phyloP scores from a whole-genome alignment of 2,888 invertebrate genomes.

The Cryptocheilus praepositus region DNA sequence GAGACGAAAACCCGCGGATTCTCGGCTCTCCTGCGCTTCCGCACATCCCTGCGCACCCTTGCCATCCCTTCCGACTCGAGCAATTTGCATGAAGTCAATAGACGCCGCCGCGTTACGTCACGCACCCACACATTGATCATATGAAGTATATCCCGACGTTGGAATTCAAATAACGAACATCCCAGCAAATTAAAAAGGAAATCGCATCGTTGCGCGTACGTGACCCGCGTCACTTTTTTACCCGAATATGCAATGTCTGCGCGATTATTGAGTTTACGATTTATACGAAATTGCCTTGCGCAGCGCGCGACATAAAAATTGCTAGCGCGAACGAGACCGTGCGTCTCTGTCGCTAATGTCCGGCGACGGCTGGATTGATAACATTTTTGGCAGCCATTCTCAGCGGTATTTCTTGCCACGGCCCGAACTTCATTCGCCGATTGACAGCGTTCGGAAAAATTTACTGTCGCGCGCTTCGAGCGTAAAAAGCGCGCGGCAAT shows the following conservation, averaged over 20 bases:
- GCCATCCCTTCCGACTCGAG: slow-evolving; percentile 29
- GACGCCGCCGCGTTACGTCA: slow-evolving; percentile 29
- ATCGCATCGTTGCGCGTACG: background rate
- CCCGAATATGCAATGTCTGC: background rate
- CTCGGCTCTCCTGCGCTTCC: slow-evolving; percentile 38
- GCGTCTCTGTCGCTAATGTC: too few relatives aligned
- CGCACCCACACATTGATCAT: slow-evolving; percentile 22
- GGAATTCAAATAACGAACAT: slow-evolving; percentile 27
- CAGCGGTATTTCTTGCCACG: too few relatives aligned
- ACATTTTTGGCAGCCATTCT: too few relatives aligned
- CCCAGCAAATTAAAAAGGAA: slow-evolving; percentile 15
- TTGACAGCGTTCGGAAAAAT: too few relatives aligned
- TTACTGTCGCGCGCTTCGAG: too few relatives aligned
- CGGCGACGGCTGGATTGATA: too few relatives aligned
- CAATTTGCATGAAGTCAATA: slow-evolving; percentile 44
- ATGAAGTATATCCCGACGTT: slow-evolving; percentile 23
- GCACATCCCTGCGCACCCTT: slow-evolving; percentile 26
- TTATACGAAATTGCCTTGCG: too few relatives aligned
- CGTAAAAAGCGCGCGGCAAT: too few relatives aligned
- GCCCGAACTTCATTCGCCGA: too few relatives aligned
- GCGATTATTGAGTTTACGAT: too few relatives aligned
- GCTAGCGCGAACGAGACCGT: too few relatives aligned
- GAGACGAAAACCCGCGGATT: slow-evolving; percentile 50
- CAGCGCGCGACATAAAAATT: too few relatives aligned
- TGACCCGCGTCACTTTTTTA: slow-evolving; percentile 8